These are phyloP conservation scores for Andricus curvator DNA, from an alignment of 2,888 invertebrate species.

Conservation along the genomic window DNA sequence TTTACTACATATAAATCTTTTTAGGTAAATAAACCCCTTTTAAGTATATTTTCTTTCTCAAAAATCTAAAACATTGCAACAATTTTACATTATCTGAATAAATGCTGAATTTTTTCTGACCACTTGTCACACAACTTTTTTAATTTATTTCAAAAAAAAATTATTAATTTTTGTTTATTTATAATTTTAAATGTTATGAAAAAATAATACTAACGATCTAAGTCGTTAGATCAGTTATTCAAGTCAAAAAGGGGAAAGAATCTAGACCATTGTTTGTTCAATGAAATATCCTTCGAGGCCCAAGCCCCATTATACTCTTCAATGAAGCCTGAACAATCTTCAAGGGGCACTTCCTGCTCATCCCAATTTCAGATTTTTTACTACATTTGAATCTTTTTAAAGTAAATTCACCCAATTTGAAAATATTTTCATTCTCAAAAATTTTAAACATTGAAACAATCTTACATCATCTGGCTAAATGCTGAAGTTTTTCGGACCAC, in stretches of 20 bases:
- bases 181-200: not conserved
- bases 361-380: no score
- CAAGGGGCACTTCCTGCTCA: not conserved
- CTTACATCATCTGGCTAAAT: not conserved
- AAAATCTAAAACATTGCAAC: no score
- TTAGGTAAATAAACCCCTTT: no score
- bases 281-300: conserved; percentile 31
- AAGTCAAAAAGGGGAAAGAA: not conserved
- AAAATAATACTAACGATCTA: not conserved
- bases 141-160: no score
- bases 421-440: not conserved
- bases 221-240: not conserved
- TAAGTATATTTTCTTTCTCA: no score
- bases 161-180: not conserved
- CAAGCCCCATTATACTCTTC: conserved; percentile 17
- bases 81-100: no score
- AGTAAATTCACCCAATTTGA: no score
- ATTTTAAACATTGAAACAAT: not conserved
- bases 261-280: not conserved
- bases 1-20: no score
- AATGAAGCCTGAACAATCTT: not conserved
- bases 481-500: not conserved
- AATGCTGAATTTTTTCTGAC: no score
- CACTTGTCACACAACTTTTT: no score
- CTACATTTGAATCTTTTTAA: no score